Conservation (phyloP, 2,888 invertebrate species). For the Pimpla rufipes region DNA sequence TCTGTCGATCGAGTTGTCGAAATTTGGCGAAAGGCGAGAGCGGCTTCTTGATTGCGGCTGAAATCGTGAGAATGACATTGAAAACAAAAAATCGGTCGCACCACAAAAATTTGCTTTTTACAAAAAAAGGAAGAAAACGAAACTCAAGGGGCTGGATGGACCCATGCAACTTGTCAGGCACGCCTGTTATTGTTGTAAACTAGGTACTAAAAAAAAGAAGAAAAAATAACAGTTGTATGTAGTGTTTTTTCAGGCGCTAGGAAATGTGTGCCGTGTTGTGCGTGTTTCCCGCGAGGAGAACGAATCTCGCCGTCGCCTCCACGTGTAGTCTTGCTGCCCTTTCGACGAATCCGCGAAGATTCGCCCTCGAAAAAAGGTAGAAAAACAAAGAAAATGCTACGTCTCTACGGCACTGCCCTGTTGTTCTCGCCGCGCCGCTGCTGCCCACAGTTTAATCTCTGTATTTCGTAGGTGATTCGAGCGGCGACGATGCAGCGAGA, state of each 20-base stretch:
- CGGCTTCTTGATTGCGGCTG: conserved; percentile 87
- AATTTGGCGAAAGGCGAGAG: conserved; percentile 96
- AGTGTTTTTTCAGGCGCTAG: conserved; percentile 53
- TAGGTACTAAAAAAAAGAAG: conserved; percentile 52
- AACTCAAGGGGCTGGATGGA: conserved; percentile 58
- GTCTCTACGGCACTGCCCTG: conserved; percentile 28
- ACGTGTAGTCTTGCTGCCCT: conserved; percentile 22
- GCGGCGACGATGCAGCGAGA: conserved; percentile 4
- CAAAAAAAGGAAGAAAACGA: conserved; percentile 65
- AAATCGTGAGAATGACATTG: background rate
- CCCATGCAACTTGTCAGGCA: conserved; percentile 66
- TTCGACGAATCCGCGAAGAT: background rate
- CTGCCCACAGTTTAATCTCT: conserved; percentile 9
- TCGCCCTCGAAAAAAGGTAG: background rate
- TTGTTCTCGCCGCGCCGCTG: conserved; percentile 16
- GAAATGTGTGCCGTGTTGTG: conserved; percentile 76
- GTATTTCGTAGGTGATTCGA: conserved; percentile 5
- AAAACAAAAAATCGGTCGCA: background rate
- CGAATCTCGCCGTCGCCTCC: conserved; percentile 11
- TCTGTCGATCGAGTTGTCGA: conserved; percentile 95
- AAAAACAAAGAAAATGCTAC: conserved; percentile 1
- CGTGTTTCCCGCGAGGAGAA: conserved; percentile 72
- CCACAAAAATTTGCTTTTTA: conserved; percentile 15
- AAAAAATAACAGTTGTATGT: conserved; percentile 28
- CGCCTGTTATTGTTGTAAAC: conserved; percentile 53